Evolutionary conservation across 2,888 invertebrate species (phyloP).

Genomic region (Diarsia mendica): DNA sequence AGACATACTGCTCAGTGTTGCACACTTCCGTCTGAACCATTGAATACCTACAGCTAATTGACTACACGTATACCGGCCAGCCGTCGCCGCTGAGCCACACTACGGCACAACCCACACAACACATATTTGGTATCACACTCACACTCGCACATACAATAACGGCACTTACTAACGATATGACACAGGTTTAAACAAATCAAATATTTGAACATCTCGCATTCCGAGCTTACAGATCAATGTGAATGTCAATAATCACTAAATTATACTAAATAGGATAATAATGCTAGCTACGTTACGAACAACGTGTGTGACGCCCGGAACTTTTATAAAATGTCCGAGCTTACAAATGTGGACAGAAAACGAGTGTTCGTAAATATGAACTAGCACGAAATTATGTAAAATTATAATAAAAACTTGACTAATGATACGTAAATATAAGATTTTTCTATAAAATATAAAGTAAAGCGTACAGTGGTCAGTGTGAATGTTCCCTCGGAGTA

Average conservation of each 20-base stretch:
- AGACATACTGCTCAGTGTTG: not conserved
- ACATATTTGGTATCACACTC: slow-evolving; percentile 60
- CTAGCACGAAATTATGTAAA: slow-evolving; percentile 37
- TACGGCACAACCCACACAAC: slow-evolving; percentile 19
- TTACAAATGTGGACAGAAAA: slow-evolving; percentile 35
- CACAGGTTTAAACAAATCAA: slow-evolving; percentile 72
- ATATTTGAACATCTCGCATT: slow-evolving; percentile 66
- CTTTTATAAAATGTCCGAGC: slow-evolving; percentile 28
- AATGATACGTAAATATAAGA: slow-evolving; percentile 12
- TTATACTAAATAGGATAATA: slow-evolving; percentile 72
- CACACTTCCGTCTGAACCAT: slow-evolving; percentile 1
- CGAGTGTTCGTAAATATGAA: slow-evolving; percentile 49
- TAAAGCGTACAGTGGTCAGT: slow-evolving; percentile 20
- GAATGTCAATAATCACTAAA: slow-evolving; percentile 63
- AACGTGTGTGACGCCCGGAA: slow-evolving; percentile 16
- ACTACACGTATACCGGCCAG: slow-evolving; percentile 23
- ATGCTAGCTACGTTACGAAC: slow-evolving; percentile 44
- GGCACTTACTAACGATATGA: slow-evolving; percentile 65
- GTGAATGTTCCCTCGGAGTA: slow-evolving; percentile 6
- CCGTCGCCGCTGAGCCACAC: slow-evolving; percentile 14
- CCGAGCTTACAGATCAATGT: slow-evolving; percentile 78
- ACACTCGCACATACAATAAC: slow-evolving; percentile 54
- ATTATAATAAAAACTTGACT: slow-evolving; percentile 21
- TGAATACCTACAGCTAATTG: slow-evolving; percentile 19
- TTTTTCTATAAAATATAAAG: slow-evolving; percentile 11